A percentile compares a stretch with the other conserved stretches of the same genome.
phyloP scores from a whole-genome alignment of 2,888 invertebrate genomes.

The Drosophila phalerata region DNA sequence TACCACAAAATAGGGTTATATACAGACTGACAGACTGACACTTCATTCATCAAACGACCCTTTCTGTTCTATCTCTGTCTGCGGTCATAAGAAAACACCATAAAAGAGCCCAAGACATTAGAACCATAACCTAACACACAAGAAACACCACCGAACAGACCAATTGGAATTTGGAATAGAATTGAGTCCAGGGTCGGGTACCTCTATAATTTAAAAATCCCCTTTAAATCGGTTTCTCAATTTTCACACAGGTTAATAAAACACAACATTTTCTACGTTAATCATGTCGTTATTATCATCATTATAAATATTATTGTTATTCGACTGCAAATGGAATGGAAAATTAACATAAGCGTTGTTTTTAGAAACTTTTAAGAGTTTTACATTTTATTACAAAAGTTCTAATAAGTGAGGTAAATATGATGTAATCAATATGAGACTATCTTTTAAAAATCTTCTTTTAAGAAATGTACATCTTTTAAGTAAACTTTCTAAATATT shows the following conservation, averaged over 20 bases:
- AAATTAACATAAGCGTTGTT: background rate
- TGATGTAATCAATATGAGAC: background rate
- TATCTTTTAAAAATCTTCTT: too few relatives aligned
- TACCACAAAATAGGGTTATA: constrained; percentile 37
- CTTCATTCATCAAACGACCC: constrained; percentile 55
- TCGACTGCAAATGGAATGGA: background rate
- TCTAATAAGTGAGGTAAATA: background rate
- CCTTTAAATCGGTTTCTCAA: constrained; percentile 19
- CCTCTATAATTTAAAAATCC: constrained; percentile 22
- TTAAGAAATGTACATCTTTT: too few relatives aligned
- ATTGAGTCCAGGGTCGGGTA: constrained; percentile 17
- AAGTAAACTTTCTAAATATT: too few relatives aligned
- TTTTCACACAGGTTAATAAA: constrained; percentile 19
- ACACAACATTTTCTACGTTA: constrained; percentile 16
- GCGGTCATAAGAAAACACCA: constrained; percentile 3
- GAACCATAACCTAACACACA: constrained; percentile 52
- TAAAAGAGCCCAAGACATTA: constrained; percentile 18
- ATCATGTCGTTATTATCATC: constrained; percentile 2
- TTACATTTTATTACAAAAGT: background rate
- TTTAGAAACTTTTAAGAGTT: background rate
- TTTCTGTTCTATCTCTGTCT: constrained; percentile 7
- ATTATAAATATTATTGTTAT: constrained; percentile 14
- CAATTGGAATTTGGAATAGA: constrained; percentile 29
- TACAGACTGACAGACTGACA: constrained; percentile 35
- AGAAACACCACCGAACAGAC: constrained; percentile 5